Conservation (phyloP, 2,797 vertebrate genomes). For the Leptodactylus fallax region DNA sequence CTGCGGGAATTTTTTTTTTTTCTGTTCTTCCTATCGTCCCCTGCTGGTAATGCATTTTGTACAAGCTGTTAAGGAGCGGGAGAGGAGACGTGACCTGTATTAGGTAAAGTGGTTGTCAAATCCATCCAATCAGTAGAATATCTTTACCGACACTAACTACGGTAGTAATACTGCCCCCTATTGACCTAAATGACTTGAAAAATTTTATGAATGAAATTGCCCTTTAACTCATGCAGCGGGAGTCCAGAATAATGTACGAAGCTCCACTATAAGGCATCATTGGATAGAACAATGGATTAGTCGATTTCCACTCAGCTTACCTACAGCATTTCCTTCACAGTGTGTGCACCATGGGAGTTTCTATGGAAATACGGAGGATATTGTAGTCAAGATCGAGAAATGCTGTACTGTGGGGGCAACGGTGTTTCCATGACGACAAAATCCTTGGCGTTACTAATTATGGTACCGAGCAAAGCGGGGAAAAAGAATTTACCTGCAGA, state of each 20-base stretch:
- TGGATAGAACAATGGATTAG: neutral
- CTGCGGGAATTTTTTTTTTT: too few species aligned
- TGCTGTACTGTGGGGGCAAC: neutral
- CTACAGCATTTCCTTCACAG: neutral
- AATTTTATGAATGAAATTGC: neutral
- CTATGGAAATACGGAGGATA: constrained; percentile 18
- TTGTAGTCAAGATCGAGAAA: constrained; percentile 2
- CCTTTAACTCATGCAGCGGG: neutral
- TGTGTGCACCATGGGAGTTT: constrained; percentile 26
- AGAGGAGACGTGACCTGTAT: neutral
- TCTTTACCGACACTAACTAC: neutral
- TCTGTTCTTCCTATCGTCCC: neutral
- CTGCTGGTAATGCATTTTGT: neutral
- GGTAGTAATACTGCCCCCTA: neutral
- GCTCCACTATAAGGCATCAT: neutral
- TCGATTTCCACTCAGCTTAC: neutral
- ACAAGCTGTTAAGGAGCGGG: neutral
- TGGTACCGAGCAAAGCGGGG: neutral
- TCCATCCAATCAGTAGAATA: neutral
- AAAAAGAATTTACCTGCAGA: neutral
- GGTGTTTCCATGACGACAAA: constrained; percentile 33
- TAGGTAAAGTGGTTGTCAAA: neutral
- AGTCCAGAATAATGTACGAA: neutral
- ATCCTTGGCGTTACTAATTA: constrained; percentile 19
- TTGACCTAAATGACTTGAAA: neutral